Conservation (phyloP, 2,888 invertebrate species). For the Podabrus alpinus region DNA sequence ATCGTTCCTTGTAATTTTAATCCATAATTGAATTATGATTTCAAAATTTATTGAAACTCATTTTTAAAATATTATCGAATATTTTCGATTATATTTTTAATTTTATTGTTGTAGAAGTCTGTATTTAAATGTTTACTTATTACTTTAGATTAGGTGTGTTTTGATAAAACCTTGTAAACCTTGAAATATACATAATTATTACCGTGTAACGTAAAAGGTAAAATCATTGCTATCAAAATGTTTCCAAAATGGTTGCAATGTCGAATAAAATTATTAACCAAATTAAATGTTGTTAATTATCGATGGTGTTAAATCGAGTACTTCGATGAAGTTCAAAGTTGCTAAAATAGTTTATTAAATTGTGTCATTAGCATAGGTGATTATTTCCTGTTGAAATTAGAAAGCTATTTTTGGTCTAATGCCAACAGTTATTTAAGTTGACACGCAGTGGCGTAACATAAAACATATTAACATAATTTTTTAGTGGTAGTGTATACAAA, state of each 20-base stretch:
- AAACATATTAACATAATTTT: neutral
- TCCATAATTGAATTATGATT: neutral
- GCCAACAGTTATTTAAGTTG: neutral
- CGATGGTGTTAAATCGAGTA: neutral
- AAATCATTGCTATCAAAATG: neutral
- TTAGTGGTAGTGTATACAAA: too few species aligned
- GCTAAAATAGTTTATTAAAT: neutral
- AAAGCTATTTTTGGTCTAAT: constrained; percentile 1
- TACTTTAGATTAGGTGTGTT: neutral
- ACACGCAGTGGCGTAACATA: neutral
- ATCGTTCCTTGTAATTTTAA: neutral
- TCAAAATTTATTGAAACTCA: neutral
- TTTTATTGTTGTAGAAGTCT: neutral
- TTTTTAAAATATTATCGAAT: neutral
- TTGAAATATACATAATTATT: neutral
- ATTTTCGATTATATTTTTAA: neutral
- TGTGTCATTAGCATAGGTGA: neutral
- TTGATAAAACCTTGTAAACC: neutral
- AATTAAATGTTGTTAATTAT: neutral
- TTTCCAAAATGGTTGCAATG: neutral
- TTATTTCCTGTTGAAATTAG: constrained; percentile 1
- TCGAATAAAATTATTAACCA: neutral
- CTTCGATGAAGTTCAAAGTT: neutral
- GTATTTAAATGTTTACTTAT: neutral
- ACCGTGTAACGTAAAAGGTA: neutral